Evolutionary conservation across 37 sponge, comb jelly and placozoan species (phyloP).

Genomic region (Ephydatia muelleri): DNA sequence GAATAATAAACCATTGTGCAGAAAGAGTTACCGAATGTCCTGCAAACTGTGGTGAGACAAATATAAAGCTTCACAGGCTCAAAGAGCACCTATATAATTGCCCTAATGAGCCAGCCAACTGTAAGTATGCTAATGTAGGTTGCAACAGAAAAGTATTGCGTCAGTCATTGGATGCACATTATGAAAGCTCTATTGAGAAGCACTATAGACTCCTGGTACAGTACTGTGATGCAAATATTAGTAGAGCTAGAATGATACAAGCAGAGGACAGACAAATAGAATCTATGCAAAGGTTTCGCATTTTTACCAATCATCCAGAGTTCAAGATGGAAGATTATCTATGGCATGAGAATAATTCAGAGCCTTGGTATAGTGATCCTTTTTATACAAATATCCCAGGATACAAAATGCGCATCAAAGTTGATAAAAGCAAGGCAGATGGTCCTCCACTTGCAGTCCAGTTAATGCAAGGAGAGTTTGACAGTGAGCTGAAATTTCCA

Average conservation of each 20-base stretch:
- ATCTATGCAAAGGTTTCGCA: not conserved
- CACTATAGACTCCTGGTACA: not conserved
- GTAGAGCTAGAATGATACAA: not conserved
- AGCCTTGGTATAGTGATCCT: not conserved
- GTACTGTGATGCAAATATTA: not conserved
- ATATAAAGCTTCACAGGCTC: not conserved
- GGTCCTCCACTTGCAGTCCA: not conserved
- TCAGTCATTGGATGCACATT: not conserved
- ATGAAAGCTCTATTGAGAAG: not conserved
- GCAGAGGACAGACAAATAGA: no score
- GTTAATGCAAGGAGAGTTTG: not conserved
- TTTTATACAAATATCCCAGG: not conserved
- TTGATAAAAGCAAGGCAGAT: not conserved
- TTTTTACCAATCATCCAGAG: not conserved
- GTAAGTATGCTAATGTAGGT: not conserved
- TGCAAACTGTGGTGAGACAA: not conserved
- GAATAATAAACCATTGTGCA: not conserved
- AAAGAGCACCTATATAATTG: not conserved
- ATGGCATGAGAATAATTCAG: not conserved
- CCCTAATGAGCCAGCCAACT: not conserved
- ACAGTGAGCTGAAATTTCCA: not conserved
- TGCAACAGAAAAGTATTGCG: not conserved
- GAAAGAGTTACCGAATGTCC: not conserved
- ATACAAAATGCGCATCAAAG: not conserved
- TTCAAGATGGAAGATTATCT: not conserved